Base-by-base conservation (phyloP, 2,113 vertebrate genomes). In the Tachysurus vachellii region DNA sequence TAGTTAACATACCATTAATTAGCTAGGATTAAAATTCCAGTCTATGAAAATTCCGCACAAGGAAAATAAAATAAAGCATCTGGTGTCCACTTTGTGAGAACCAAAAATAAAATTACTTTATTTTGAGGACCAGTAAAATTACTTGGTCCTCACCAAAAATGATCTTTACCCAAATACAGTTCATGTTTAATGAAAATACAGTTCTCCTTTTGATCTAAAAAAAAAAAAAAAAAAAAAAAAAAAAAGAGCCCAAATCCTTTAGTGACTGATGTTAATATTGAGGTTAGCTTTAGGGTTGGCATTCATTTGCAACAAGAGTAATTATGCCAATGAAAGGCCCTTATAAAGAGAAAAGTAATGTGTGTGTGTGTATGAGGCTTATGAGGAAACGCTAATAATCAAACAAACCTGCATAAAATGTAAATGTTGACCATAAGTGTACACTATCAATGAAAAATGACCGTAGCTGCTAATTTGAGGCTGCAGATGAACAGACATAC, bases 331-430 rank as follows among this genome's bases (percentile, higher is more conserved):
- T 23, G 26, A 36, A 80, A 80, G 17, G 79, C 23, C 79, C 79
- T 42, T 12, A 23, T 31, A 42, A 80, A 42, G 59, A 23, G 28
- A 17, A 77, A 26, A 31, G 14, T 31, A 42, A 21, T 31, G 61
- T 42, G 57, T 23, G 53, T 80, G 61, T 23, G n/a, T 53, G n/a
- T 57, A 42, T 68, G 75, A 57, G 50, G 54, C 66, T 53, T 21
- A 75, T 19, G 6, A 61, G 80, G 44, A 88, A 85, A 81, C 28
- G n/a, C 62, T 85, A 85, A 88, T 82, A 82, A 86, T 82, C 88
- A 86, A 88, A 83, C 80, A 86, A 56, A 83, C 84, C 80, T 64
- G 71, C 57, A 88, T 83, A 79, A 89, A 89, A 76, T 87, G 86
- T 85, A 87, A 85, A 81, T 85, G 82, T 87, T 85, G 86, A 83